These are phyloP conservation scores for Otus sunia DNA, from an alignment of 2,113 vertebrate genomes.

Conservation along the genomic window DNA sequence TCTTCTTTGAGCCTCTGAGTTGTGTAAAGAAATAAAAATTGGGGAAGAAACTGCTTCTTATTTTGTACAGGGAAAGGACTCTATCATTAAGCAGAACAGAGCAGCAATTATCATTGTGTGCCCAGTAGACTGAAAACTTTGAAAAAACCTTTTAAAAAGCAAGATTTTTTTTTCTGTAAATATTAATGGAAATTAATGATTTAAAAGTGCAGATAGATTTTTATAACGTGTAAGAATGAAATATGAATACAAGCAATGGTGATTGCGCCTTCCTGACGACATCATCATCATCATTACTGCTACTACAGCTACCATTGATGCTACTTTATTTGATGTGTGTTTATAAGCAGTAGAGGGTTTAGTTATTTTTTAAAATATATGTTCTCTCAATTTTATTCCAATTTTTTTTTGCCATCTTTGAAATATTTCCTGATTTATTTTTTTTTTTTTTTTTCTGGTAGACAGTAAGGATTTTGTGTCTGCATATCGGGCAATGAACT, in stretches of 20 bases:
- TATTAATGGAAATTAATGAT: conserved; percentile 30
- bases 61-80: conserved; percentile 66
- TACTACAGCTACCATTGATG: not conserved
- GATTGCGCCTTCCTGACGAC: not conserved
- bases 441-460: not conserved
- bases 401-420: fast-evolving
- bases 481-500: not conserved
- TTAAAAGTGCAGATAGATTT: conserved; percentile 29
- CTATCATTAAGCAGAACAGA: conserved; percentile 75
- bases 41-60: conserved; percentile 61
- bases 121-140: conserved; percentile 60
- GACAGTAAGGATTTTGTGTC: not conserved
- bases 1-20: conserved; percentile 81
- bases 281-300: not conserved
- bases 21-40: conserved; percentile 71
- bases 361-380: not conserved
- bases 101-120: conserved; percentile 51
- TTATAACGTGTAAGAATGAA: not conserved
- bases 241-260: not conserved
- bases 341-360: not conserved
- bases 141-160: conserved; percentile 5
- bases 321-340: not conserved
- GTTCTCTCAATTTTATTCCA: not conserved
- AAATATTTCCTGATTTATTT: not conserved
- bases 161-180: not conserved